A percentile compares a stretch with the other conserved stretches of the same genome.
These are phyloP conservation scores for Caenorhabditis wallacei DNA, from an alignment of 2,888 invertebrate species.

Conservation along the genomic window DNA sequence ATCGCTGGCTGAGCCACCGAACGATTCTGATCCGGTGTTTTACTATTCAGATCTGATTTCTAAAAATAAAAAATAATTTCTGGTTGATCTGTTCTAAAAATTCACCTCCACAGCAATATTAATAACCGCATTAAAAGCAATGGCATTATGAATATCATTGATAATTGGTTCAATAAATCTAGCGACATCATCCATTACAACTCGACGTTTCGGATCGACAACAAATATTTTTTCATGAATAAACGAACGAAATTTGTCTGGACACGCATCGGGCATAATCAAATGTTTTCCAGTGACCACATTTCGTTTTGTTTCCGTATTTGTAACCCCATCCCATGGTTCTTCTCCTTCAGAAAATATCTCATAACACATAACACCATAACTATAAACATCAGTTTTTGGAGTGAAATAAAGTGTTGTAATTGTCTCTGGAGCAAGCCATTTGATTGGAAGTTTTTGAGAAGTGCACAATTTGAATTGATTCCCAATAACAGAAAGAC, in stretches of 20 bases:
- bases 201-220: conserved; percentile 59
- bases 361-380: conserved; percentile 69
- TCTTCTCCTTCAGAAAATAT: conserved; percentile 69
- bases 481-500: conserved; percentile 51
- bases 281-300: conserved; percentile 59
- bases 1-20: conserved; percentile 6
- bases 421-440: conserved; percentile 67
- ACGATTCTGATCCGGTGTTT: not conserved
- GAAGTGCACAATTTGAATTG: conserved; percentile 47
- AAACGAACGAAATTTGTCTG: conserved; percentile 67
- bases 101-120: conserved; percentile 9
- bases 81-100: not conserved
- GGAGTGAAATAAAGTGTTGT: conserved; percentile 50
- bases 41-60: conserved; percentile 14
- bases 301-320: conserved; percentile 60
- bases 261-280: conserved; percentile 56
- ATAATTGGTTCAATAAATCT: conserved; percentile 63
- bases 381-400: conserved; percentile 68
- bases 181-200: conserved; percentile 62
- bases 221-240: conserved; percentile 65
- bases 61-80: conserved; percentile 10
- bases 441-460: conserved; percentile 66
- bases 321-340: conserved; percentile 66
- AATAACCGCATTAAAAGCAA: conserved; percentile 8
- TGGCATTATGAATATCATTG: conserved; percentile 47